Base-by-base conservation (phyloP, 2,113 vertebrate genomes). In the Phycodurus eques region DNA sequence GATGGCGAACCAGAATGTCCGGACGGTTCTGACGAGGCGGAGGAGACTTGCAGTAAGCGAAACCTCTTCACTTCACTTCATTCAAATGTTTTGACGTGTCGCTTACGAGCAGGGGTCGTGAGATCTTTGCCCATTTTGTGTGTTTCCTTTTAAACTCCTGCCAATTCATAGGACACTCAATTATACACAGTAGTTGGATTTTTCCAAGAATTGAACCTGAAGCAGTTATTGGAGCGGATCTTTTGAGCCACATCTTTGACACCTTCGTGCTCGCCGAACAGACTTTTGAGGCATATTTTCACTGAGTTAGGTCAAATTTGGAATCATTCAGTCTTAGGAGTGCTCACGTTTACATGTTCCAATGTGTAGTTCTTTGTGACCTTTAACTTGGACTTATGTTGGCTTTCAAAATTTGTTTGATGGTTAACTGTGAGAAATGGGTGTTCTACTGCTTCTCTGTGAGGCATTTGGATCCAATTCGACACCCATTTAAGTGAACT, bases 1-100 rank as follows among this genome's bases (percentile, higher is more conserved):
- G 97, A 99, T 0, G 97, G 97, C 0, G 96, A 98, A 69, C 94
- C 96, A 2, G 97, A 98, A 66, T 99, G 97, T 83, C 87, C 95
- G 0, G 97, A 98, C 0, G 96, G 95, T 46, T 98, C 96, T 0
- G 97, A 99, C 2, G 97, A 99, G 83, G 94, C 94, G 0, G 93
- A 95, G 80, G 91, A 94, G 71, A 94, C 94, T 0, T 99, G 96
- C 92, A 96, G 96, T 98, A 91, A 97, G 96, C 87, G 44, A 61
- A 62, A 62, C 7, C 22, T 22, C 35, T 44, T 49, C 49, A 47
- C 27, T 11, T 2, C 9, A n/a, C 1, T 70, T 47, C 4, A 20
- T 53, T 46, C 3, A 22, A 46, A 27, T 65, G n/a, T 43, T 59
- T 59, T 46, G n/a, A 17, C 0, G 42, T 27, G 20, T 15, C 4